Base-by-base conservation (phyloP, 23 tunicate genomes). In the Oikopleura dioica region DNA sequence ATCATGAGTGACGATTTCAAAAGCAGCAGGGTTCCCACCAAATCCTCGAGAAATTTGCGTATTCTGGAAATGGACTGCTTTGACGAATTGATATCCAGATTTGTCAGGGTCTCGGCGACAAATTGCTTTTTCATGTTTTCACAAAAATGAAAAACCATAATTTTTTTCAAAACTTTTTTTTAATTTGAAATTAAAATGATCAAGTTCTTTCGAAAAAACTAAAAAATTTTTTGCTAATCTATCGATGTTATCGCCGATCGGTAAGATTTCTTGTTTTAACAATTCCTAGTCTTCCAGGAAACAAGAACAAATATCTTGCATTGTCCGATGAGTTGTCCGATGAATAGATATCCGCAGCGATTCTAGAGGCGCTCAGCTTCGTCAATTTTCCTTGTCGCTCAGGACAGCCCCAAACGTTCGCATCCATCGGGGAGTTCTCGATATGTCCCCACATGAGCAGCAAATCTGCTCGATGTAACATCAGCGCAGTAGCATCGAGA, bases 381-480 rank as follows among this genome's bases (percentile, higher is more conserved):
- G 16, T 9, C 9, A 9, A 9, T 44, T 44, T 63, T 16, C 72
- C 72, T 28, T 63, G 72, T 21, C 72, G 29, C 33, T 63, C 72
- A 63, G 72, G 72, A 63, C 72, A 63, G 30, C 72, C 72, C 72
- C 72, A 63, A 63, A 12, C 16, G 33, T 28, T 63, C 5, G 72
- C 29, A 28, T 28, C 33, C 72, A 21, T 23, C 26, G 72, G 72
- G 30, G 72, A 63, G 16, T 28, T 28, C 33, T 63, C 5, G 26
- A 63, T 63, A 63, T 63, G 72, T 21, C 72, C 72, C 72, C 72
- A 63, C 72, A 63, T 63, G 33, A 63, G 16, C 26, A 63, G 26
- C 33, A 63, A 63, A 63, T 63, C 72, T 28, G 72, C 72, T 28
- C 72, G 30, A 63, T 63, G 72, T 12, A 63, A 31, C 72, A 63